Evolutionary conservation across 2,888 invertebrate species (phyloP).

Genomic region (Cerceris ruficornis): DNA sequence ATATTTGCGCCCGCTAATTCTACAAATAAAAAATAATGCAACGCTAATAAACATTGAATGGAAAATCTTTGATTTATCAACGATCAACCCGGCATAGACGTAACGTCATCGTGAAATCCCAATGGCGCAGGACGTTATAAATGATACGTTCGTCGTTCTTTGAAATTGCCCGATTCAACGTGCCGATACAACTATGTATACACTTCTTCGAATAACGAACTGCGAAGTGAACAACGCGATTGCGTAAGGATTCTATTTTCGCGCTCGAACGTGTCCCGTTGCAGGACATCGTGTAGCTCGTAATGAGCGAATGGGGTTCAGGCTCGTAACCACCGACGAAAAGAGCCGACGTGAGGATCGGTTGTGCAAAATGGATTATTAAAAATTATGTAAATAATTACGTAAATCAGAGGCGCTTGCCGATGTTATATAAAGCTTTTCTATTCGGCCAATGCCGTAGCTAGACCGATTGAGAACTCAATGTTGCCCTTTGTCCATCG

Average conservation of each 20-base stretch:
- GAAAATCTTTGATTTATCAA: no score
- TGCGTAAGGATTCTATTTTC: conserved; percentile 51
- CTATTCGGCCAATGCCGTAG: conserved; percentile 14
- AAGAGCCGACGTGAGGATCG: conserved; percentile 31
- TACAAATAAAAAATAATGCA: no score
- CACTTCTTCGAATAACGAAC: conserved; percentile 23
- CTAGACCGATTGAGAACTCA: conserved; percentile 15
- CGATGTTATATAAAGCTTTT: conserved; percentile 51
- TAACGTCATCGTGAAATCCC: no score
- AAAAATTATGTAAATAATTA: conserved; percentile 70
- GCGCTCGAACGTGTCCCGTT: conserved; percentile 22
- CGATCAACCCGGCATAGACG: no score
- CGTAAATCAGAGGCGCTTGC: conserved; percentile 54
- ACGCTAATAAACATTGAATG: no score
- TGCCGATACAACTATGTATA: background rate
- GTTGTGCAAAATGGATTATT: conserved; percentile 46
- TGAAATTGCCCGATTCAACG: no score
- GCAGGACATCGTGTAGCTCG: conserved; percentile 6
- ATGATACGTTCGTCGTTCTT: background rate
- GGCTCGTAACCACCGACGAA: conserved; percentile 40
- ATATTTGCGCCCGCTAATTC: no score
- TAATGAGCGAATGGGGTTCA: conserved; percentile 15
- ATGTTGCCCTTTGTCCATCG: conserved; percentile 25
- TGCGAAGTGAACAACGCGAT: conserved; percentile 11
- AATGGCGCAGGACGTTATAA: background rate